Evolutionary conservation across 2,888 invertebrate species (phyloP), one percentile per base, ranked within the genome.

Genomic region (Schrankia costaestrigalis): DNA sequence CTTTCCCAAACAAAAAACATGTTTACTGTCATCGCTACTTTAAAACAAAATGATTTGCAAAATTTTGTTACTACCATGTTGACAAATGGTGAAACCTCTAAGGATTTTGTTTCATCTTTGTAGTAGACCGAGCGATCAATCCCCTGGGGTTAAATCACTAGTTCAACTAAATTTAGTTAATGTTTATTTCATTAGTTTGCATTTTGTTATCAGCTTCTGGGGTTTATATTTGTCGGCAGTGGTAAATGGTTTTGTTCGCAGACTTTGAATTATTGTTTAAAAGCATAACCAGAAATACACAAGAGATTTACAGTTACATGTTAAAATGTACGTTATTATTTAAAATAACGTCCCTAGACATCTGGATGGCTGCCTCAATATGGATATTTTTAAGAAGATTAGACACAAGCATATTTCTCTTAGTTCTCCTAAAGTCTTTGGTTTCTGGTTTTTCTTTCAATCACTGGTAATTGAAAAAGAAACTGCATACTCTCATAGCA

Each of bases 161-260:
- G 21, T n/a, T 3, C 3, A 13, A 13, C 25, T 25, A n/a, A n/a
- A n/a, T 43, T 35, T 46, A 47, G 34, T 36, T 25, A 63, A 67
- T 70, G 63, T 56, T 58, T 49, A 55, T 41, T 36, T 57, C 63
- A 67, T 75, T 72, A 71, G 63, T 61, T 53, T 39, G 58, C 63
- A 51, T 31, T 68, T 71, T 62, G 31, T 9, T 31, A 29, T 25
- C 26, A 2, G 45, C 63, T 67, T 35, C 57, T 56, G 56, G 44
- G 35, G 22, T 55, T 52, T 27, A 27, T 11, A 26, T 39, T 43
- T 25, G 18, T 6, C 18, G 26, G 14, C 10, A 10, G 9, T 22
- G 13, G 7, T 19, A 11, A 7, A 15, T n/a, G 8, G 0, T 2
- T 14, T 11, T 26, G 30, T 28, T 14, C 1, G 5, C 0, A 8